A percentile compares a stretch with the other conserved stretches of the same genome.
Conservation (phyloP, 2,797 vertebrate species). For the Esox masquinongy region DNA sequence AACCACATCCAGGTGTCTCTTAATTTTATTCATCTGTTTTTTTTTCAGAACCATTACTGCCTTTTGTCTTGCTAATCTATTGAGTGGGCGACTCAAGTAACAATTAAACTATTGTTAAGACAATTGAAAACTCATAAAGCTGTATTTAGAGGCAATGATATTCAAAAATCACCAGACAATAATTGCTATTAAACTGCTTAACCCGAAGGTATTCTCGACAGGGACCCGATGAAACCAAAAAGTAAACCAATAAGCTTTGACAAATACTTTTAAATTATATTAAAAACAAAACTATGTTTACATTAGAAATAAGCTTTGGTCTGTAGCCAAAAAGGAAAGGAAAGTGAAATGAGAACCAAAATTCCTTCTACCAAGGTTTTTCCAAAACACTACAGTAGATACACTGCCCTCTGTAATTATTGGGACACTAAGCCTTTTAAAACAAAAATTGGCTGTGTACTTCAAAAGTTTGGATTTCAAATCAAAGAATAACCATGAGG, state of each 20-base stretch:
- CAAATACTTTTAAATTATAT: slow-evolving; percentile 42
- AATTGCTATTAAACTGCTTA: slow-evolving; percentile 77
- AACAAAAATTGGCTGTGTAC: no score
- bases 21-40: slow-evolving; percentile 76
- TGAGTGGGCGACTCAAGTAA: slow-evolving; percentile 71
- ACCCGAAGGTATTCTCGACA: slow-evolving; percentile 49
- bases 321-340: no score
- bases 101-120: slow-evolving; percentile 80
- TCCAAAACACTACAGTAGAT: no score
- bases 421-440: no score
- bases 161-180: slow-evolving; percentile 59
- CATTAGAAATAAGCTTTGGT: no score
- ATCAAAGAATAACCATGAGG: no score
- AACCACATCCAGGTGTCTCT: slow-evolving; percentile 71
- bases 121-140: slow-evolving; percentile 74
- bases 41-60: slow-evolving; percentile 69
- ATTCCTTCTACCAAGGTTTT: no score
- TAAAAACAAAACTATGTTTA: not conserved
- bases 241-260: slow-evolving; percentile 30
- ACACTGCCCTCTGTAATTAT: no score
- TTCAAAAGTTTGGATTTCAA: no score
- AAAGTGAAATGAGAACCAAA: no score
- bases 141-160: slow-evolving; percentile 66
- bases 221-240: slow-evolving; percentile 20
- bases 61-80: slow-evolving; percentile 68